Percentiles rank a stretch among this genome's conserved stretches.
Evolutionary conservation across 2,113 vertebrate genomes (phyloP).

Genomic region (Probosciger aterrimus): DNA sequence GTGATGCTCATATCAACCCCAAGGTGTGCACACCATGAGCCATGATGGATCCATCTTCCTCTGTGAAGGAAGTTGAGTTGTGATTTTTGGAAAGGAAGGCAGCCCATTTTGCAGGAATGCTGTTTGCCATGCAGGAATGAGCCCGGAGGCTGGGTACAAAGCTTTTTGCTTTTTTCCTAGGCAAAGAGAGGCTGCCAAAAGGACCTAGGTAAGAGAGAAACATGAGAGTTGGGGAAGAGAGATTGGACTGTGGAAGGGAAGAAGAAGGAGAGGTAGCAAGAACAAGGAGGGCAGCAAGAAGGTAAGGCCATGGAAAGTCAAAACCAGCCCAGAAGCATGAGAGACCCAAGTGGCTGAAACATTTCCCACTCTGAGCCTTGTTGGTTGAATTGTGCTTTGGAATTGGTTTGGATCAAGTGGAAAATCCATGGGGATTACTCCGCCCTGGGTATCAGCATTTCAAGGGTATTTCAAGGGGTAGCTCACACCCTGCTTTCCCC

Average conservation of each 20-base stretch:
- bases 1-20: accelerated
- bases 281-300: neutral
- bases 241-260: neutral
- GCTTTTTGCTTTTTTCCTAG: neutral
- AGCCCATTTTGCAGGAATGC: neutral
- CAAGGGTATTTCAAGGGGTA: neutral
- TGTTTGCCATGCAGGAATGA: neutral
- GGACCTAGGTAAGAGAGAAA: neutral
- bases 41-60: accelerated
- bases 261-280: neutral
- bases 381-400: neutral
- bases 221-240: neutral
- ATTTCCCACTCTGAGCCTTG: neutral
- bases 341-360: neutral
- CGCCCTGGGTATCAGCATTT: neutral
- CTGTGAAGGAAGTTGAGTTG: neutral
- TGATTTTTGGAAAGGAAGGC: neutral
- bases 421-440: neutral
- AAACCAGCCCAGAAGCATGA: neutral
- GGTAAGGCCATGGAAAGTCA: neutral
- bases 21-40: accelerated
- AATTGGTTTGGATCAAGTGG: neutral
- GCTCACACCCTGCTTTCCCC: neutral
- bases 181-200: neutral
- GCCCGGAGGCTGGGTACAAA: neutral